Evolutionary conservation across 2,888 invertebrate species (phyloP).

Genomic region (Chrysodeixis includens): DNA sequence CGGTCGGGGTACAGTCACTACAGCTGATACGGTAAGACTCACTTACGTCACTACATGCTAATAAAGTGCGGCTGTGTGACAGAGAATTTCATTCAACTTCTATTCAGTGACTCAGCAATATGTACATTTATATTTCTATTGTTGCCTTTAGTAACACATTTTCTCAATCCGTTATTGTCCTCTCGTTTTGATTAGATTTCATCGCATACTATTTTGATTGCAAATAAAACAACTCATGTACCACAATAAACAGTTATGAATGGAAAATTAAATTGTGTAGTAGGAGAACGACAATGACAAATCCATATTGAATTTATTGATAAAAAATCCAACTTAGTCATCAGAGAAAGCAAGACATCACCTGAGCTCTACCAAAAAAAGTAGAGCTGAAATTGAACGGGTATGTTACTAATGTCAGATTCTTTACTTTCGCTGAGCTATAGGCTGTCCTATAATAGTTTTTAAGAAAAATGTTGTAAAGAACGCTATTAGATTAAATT

Average conservation of each 20-base stretch:
- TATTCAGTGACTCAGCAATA: conserved; percentile 46
- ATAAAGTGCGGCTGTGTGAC: conserved; percentile 51
- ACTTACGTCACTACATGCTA: conserved; percentile 62
- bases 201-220: not conserved
- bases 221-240: not conserved
- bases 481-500: too few species aligned
- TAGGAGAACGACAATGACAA: conserved; percentile 42
- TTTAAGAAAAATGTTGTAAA: too few species aligned
- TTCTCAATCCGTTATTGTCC: not conserved
- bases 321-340: conserved; percentile 47
- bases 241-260: not conserved
- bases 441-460: conserved; percentile 33
- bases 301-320: conserved; percentile 22
- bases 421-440: conserved; percentile 14
- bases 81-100: conserved; percentile 58
- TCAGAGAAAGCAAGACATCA: conserved; percentile 54
- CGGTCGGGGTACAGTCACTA: conserved; percentile 63
- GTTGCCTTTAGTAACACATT: conserved; percentile 2
- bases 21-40: conserved; percentile 59
- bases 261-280: conserved; percentile 37
- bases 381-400: conserved; percentile 38
- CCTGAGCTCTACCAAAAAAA: conserved; percentile 46
- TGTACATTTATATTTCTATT: conserved; percentile 16
- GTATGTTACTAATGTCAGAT: conserved; percentile 56
- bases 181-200: not conserved